A percentile compares a stretch with the other conserved stretches of the same genome.
Evolutionary conservation across 2,113 vertebrate genomes (phyloP).

Genomic region (Takifugu bimaculatus): DNA sequence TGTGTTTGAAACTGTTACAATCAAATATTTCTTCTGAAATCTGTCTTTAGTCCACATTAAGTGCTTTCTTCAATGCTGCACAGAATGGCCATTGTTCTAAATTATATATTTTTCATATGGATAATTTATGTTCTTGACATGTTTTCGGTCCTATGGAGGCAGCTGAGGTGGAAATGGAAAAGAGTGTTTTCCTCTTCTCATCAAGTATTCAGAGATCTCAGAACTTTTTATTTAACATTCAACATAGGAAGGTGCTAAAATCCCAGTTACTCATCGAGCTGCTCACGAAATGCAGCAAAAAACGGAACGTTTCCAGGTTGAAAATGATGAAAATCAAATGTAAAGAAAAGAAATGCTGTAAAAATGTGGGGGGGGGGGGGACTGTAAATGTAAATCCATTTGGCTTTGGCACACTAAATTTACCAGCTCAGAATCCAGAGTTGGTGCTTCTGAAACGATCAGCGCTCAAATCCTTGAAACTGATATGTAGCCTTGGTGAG

Average conservation of each 20-base stretch:
- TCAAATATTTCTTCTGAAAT: not conserved
- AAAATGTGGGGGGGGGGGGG: too few species aligned
- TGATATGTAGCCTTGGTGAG: slow-evolving; percentile 40
- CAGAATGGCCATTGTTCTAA: slow-evolving; percentile 16
- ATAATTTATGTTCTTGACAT: slow-evolving; percentile 42
- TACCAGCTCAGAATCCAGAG: too few species aligned
- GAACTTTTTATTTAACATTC: slow-evolving; percentile 34
- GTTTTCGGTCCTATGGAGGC: slow-evolving; percentile 19
- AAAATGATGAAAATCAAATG: too few species aligned
- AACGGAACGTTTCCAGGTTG: too few species aligned
- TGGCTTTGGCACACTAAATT: too few species aligned
- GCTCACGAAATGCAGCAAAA: too few species aligned
- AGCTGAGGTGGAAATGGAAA: slow-evolving; percentile 24
- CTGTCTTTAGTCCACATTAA: slow-evolving; percentile 2
- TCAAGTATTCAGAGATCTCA: slow-evolving; percentile 57
- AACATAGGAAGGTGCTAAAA: not conserved
- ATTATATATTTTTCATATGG: slow-evolving; percentile 45
- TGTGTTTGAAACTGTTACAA: too few species aligned
- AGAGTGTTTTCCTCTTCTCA: slow-evolving; percentile 26
- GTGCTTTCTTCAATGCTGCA: slow-evolving; percentile 3
- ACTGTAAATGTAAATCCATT: too few species aligned
- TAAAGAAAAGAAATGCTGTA: too few species aligned
- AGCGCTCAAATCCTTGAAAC: slow-evolving; percentile 26
- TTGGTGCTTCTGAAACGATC: too few species aligned
- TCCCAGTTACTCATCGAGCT: too few species aligned